Percentiles rank a stretch among this genome's conserved stretches.
phyloP scores from a whole-genome alignment of 2,113 vertebrate species.

The Piaya cayana region DNA sequence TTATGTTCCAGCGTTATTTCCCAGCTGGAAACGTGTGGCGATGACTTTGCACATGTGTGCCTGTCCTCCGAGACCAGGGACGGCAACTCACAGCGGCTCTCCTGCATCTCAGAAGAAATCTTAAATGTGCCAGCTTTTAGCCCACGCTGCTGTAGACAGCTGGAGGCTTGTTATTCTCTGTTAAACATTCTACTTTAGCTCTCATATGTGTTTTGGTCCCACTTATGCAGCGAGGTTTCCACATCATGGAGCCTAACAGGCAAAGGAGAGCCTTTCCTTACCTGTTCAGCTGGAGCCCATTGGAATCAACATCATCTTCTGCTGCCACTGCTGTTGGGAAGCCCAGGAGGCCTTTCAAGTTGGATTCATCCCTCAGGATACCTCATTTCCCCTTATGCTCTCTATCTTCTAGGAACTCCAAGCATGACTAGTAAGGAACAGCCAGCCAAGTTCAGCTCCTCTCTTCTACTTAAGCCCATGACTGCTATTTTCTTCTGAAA shows the following conservation, averaged over 20 bases:
- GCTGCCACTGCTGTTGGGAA: constrained; percentile 67
- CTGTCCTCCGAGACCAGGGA: not conserved
- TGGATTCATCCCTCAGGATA: constrained; percentile 28
- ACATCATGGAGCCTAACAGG: constrained; percentile 61
- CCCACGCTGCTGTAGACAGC: not conserved
- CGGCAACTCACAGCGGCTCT: not conserved
- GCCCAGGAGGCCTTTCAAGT: constrained; percentile 30
- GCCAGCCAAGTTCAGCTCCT: not conserved
- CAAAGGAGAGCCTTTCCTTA: constrained; percentile 36
- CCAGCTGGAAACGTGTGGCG: not conserved
- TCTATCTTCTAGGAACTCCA: not conserved
- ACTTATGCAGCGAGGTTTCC: constrained; percentile 56
- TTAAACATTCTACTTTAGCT: constrained; percentile 68
- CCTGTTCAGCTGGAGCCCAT: constrained; percentile 40
- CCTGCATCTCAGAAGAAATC: not conserved
- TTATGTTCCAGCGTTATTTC: not conserved
- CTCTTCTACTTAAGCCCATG: not conserved
- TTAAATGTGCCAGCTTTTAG: not conserved
- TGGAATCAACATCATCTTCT: constrained; percentile 36
- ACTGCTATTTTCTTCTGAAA: not conserved
- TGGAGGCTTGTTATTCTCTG: constrained; percentile 22
- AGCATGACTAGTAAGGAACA: not conserved
- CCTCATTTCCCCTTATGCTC: constrained; percentile 5
- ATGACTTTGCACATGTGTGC: not conserved
- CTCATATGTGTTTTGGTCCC: constrained; percentile 43